Evolutionary conservation across 2,797 vertebrate genomes (phyloP).

Genomic region (Pseudochirops cupreus): DNA sequence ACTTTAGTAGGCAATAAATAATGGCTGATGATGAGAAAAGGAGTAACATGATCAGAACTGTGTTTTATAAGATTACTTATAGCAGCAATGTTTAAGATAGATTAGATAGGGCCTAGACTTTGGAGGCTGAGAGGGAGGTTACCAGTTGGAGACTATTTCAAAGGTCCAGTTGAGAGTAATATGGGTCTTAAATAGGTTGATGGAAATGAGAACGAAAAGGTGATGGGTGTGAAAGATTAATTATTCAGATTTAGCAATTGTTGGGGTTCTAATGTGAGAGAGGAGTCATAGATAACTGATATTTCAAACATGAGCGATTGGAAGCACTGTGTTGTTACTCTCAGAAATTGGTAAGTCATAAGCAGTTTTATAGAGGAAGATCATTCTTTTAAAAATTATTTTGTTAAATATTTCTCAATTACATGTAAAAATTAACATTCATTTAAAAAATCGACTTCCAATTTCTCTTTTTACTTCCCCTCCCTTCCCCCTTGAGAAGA

Average conservation of each 20-base stretch:
- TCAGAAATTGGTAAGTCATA: neutral
- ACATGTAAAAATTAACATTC: neutral
- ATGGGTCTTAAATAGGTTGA: neutral
- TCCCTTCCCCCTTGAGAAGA: neutral
- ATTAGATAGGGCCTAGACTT: neutral
- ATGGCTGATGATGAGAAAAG: neutral
- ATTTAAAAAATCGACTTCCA: neutral
- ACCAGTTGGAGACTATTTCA: neutral
- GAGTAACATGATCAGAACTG: neutral
- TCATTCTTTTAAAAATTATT: neutral
- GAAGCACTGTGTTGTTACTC: neutral
- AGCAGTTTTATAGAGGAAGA: neutral
- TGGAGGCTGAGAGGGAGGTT: neutral
- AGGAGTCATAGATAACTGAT: neutral
- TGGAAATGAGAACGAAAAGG: neutral
- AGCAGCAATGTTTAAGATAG: neutral
- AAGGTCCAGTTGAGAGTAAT: neutral
- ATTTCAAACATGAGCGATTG: neutral
- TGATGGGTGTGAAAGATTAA: neutral
- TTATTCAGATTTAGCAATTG: neutral
- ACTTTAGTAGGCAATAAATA: neutral
- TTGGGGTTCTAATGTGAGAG: neutral
- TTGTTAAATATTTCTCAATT: neutral
- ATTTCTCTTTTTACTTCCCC: too few relatives aligned
- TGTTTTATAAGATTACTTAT: neutral